Evolutionary conservation across 2,797 vertebrate genomes (phyloP), one percentile per base, ranked within the genome.

Genomic region (Iguana delicatissima): DNA sequence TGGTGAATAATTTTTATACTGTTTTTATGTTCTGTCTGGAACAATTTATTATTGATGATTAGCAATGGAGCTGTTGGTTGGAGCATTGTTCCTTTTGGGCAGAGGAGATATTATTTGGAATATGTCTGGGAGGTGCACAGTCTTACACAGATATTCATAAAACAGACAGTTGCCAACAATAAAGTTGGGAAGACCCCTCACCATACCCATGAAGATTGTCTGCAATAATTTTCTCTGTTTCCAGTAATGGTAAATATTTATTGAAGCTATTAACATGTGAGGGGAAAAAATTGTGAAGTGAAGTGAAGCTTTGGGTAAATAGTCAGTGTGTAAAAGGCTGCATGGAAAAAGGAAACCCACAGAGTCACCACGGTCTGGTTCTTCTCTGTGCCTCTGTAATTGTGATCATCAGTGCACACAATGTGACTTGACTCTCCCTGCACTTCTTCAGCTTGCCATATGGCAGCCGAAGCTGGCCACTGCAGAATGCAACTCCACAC

Each of bases 1-100:
- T 86, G 9, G 55, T 59, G 87, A 69, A 90, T 89, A 89, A 89
- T 90, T 93, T 46, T 20, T 24, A 93, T 92, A 14, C 91, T 67
- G 69, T 26, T 91, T 69, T 91, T 93, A 87, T 2, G 82, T 86
- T 79, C 84, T 91, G 80, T 87, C 88, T 83, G 72, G 89, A 84
- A 83, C 77, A 46, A 67, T 38, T 87, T 89, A 92, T 89, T 89
- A 91, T 87, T 86, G 85, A 90, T 90, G 84, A 89, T 90, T 87
- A 93, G 94, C 94, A 73, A 88, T 85, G 46, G 85, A 93, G 93
- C 62, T 72, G 90, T 90, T 93, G 0, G 2, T 87, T 90, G 42
- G 88, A 59, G 16, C 0, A 0, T 1, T 6, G 38, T 76, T 92
- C 80, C 42, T 84, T 35, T 38, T 89, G 92, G 90, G 91, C 91